A percentile compares a stretch with the other conserved stretches of the same genome.
These are phyloP conservation scores for Cosmia pyralina DNA, from an alignment of 2,888 invertebrate genomes.

Conservation along the genomic window DNA sequence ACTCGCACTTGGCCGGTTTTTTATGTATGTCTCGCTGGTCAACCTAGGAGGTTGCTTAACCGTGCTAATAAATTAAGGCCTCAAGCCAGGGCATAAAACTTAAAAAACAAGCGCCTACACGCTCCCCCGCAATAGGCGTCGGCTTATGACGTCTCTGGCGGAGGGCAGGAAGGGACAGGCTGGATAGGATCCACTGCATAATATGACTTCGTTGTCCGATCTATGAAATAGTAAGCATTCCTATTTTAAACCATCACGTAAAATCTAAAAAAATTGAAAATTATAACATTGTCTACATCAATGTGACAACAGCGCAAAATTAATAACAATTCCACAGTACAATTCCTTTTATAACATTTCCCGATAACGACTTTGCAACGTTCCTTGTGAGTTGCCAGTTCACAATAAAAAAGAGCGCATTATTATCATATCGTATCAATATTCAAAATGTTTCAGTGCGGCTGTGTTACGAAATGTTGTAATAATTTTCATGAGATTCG, in stretches of 20 bases:
- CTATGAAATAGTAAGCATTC: background rate
- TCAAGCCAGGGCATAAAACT: too few species aligned
- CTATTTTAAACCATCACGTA: background rate
- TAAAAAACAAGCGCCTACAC: too few species aligned
- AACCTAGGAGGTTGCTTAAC: too few species aligned
- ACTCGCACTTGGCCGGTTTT: too few species aligned
- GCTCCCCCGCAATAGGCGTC: too few species aligned
- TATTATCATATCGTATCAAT: slow-evolving; percentile 42
- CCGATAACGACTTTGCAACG: slow-evolving; percentile 20
- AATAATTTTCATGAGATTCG: slow-evolving; percentile 15
- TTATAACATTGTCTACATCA: background rate
- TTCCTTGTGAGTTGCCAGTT: slow-evolving; percentile 26
- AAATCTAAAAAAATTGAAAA: background rate
- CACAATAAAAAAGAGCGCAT: slow-evolving; percentile 27
- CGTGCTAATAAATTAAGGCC: too few species aligned
- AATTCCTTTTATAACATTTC: slow-evolving; percentile 7
- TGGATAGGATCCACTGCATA: background rate
- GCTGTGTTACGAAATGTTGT: slow-evolving; percentile 24
- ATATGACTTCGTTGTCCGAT: background rate
- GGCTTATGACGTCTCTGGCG: too few species aligned
- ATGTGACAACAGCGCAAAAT: slow-evolving; percentile 2
- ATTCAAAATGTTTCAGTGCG: slow-evolving; percentile 16
- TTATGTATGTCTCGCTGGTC: too few species aligned
- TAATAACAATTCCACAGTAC: background rate
- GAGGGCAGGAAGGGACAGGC: too few species aligned